These are phyloP conservation scores for Halcyon malimbica DNA, from an alignment of 2,113 vertebrate genomes.

Conservation along the genomic window DNA sequence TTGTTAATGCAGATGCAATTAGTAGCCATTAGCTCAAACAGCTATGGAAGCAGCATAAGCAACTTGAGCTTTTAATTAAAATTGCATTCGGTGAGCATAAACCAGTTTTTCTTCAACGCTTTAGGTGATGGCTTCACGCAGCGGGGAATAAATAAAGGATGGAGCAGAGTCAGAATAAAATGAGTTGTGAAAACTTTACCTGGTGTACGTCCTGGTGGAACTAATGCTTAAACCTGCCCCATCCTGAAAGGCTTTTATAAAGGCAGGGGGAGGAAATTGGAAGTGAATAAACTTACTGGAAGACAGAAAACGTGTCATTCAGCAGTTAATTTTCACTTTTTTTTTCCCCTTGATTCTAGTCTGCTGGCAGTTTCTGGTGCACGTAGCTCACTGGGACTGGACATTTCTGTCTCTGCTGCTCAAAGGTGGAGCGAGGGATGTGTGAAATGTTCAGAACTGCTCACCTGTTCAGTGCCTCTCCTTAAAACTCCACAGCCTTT, in stretches of 20 bases:
- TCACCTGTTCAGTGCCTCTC: not conserved
- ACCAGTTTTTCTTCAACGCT: not conserved
- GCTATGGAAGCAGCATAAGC: not conserved
- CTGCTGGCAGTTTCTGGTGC: not conserved
- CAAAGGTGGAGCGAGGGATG: not conserved
- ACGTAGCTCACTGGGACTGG: not conserved
- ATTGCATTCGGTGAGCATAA: not conserved
- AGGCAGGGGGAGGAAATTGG: not conserved
- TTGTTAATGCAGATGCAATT: not conserved
- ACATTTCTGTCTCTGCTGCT: not conserved
- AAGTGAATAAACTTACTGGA: not conserved
- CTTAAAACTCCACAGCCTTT: not conserved
- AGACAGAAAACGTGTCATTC: not conserved
- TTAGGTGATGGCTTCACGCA: not conserved
- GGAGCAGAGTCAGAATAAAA: not conserved
- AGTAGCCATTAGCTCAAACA: not conserved
- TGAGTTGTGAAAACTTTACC: not conserved
- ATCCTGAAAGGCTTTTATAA: not conserved
- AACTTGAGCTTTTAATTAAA: conserved; percentile 8
- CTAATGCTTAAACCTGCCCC: not conserved
- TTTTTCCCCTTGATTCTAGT: not conserved
- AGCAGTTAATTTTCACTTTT: too few species aligned
- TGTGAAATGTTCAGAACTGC: not conserved
- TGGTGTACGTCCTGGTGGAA: not conserved
- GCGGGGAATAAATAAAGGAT: not conserved